These are phyloP conservation scores for Drosophila leonis DNA, from an alignment of 2,888 invertebrate genomes.

Conservation along the genomic window DNA sequence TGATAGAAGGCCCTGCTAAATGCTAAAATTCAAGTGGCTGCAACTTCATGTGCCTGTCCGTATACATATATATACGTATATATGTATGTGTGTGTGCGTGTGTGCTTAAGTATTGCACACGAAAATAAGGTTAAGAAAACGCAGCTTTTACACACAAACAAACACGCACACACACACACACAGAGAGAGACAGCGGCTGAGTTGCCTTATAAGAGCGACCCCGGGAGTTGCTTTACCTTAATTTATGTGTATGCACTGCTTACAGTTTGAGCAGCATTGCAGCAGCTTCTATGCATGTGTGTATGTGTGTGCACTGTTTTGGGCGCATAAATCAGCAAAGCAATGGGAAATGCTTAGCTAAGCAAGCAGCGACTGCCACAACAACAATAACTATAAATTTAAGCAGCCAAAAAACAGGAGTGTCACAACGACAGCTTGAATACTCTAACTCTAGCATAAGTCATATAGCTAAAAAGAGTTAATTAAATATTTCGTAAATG, in stretches of 20 bases:
- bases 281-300: conserved; percentile 14
- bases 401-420: conserved; percentile 3
- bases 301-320: conserved; percentile 33
- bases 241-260: conserved; percentile 66
- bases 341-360: conserved; percentile 76
- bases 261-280: conserved; percentile 72
- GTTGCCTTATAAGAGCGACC: conserved; percentile 9
- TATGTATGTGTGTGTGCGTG: not conserved
- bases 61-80: not conserved
- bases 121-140: conserved; percentile 76
- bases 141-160: conserved; percentile 37
- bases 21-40: conserved; percentile 45
- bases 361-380: conserved; percentile 57
- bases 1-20: conserved; percentile 45
- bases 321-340: conserved; percentile 66
- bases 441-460: conserved; percentile 20
- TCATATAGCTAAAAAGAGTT: not conserved
- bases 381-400: conserved; percentile 50
- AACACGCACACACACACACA: conserved; percentile 13
- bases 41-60: conserved; percentile 6
- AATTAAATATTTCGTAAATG: not conserved
- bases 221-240: conserved; percentile 59
- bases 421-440: conserved; percentile 17
- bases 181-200: not conserved
- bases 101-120: conserved; percentile 33